Percentiles rank a stretch among this genome's conserved stretches.
phyloP scores from a whole-genome alignment of 2,888 invertebrate species.

The Cistogaster globosa region DNA sequence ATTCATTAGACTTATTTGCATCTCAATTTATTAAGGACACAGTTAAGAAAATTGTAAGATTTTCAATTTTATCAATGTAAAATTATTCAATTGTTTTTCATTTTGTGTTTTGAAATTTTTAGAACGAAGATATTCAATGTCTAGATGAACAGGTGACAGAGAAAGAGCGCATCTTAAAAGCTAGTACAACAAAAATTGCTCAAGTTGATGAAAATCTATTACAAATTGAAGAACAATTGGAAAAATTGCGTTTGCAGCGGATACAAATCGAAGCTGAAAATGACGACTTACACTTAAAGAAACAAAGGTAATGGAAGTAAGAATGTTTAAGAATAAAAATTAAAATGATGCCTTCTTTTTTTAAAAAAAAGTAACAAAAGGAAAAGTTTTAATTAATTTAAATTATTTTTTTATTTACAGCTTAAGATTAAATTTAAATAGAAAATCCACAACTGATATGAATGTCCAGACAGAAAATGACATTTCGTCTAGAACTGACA shows the following conservation, averaged over 20 bases:
- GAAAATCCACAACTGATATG: slow-evolving; percentile 78
- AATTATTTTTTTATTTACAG: slow-evolving; percentile 82
- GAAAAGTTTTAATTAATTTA: too few relatives aligned
- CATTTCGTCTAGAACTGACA: slow-evolving; percentile 79
- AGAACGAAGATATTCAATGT: slow-evolving; percentile 89
- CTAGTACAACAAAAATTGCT: slow-evolving; percentile 87
- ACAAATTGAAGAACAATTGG: slow-evolving; percentile 86
- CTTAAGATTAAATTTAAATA: slow-evolving; percentile 87
- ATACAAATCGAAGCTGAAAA: slow-evolving; percentile 75
- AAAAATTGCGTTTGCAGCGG: slow-evolving; percentile 83
- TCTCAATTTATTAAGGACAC: slow-evolving; percentile 87
- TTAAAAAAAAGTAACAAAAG: too few relatives aligned
- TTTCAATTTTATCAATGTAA: neutral
- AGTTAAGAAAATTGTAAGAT: slow-evolving; percentile 89
- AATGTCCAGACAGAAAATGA: slow-evolving; percentile 77
- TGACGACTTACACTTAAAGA: slow-evolving; percentile 74
- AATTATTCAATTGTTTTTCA: neutral
- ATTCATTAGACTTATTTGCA: slow-evolving; percentile 87
- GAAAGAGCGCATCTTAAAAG: slow-evolving; percentile 84
- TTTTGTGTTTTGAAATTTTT: slow-evolving; percentile 52
- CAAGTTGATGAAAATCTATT: slow-evolving; percentile 88
- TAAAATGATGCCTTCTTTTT: too few relatives aligned
- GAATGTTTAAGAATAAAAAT: neutral
- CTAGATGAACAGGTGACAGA: slow-evolving; percentile 87
- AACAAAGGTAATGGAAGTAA: slow-evolving; percentile 72